phyloP scores from a whole-genome alignment of 1,140 invertebrate species.

The Polyergus mexicanus region DNA sequence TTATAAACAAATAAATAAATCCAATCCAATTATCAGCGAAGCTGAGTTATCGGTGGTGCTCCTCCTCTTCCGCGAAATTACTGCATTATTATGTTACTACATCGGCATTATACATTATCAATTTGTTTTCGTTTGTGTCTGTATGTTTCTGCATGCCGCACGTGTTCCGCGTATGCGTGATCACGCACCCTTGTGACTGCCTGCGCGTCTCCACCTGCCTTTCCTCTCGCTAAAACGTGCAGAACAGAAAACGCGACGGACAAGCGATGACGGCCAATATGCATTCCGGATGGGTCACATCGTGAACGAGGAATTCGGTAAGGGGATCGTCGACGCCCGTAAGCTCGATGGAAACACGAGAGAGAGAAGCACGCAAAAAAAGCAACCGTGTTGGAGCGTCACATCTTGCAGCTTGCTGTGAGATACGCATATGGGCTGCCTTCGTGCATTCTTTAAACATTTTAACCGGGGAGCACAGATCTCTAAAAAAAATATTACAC shows the following conservation, averaged over 20 bases:
- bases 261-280: constrained; percentile 58
- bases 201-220: constrained; percentile 65
- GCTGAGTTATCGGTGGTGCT: constrained; percentile 19
- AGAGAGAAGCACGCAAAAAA: constrained; percentile 62
- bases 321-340: constrained; percentile 72
- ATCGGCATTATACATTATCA: constrained; percentile 39
- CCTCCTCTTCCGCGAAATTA: not conserved
- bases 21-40: not conserved
- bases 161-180: constrained; percentile 56
- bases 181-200: constrained; percentile 72
- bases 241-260: constrained; percentile 76
- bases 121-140: constrained; percentile 67
- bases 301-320: constrained; percentile 78
- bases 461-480: not conserved
- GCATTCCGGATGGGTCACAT: constrained; percentile 60
- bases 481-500: not conserved
- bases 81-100: not conserved
- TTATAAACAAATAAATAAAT: no score
- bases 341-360: constrained; percentile 51
- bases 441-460: not conserved
- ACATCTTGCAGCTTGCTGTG: constrained; percentile 80
- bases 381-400: constrained; percentile 76
- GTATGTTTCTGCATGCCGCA: constrained; percentile 78
- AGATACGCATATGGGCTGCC: constrained; percentile 34
- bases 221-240: constrained; percentile 47